These are phyloP conservation scores for Mormyrus proboscirostris DNA, from an alignment of 2,797 vertebrate genomes.

Conservation along the genomic window DNA sequence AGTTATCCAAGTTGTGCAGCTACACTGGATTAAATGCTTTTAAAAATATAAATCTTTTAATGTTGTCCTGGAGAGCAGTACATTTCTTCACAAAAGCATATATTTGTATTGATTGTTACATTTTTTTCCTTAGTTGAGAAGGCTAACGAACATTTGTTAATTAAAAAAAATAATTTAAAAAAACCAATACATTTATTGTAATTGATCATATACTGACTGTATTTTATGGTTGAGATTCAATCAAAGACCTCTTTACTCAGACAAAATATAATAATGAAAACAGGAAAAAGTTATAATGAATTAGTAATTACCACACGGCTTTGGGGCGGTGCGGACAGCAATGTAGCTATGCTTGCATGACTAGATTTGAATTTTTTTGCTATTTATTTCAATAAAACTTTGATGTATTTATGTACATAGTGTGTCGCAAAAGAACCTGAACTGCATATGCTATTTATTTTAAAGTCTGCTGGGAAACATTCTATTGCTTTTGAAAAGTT, in stretches of 20 bases:
- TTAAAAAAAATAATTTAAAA: not conserved
- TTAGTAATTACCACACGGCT: not conserved
- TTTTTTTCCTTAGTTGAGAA: not conserved
- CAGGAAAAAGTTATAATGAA: not conserved
- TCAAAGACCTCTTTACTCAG: not conserved
- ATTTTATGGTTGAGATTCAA: not conserved
- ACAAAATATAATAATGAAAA: conserved; percentile 1
- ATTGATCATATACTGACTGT: not conserved
- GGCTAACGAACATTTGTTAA: not conserved
- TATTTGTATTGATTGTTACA: not conserved
- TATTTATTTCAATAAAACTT: conserved; percentile 20
- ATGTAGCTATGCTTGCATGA: conserved; percentile 19
- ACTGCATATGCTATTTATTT: conserved; percentile 15
- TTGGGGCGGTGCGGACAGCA: not conserved
- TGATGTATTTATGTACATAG: conserved; percentile 14
- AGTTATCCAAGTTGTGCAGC: not conserved
- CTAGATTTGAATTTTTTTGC: not conserved
- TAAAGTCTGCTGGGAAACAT: conserved; percentile 29
- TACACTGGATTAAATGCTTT: not conserved
- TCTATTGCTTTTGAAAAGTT: conserved; percentile 27
- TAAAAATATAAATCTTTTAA: not conserved
- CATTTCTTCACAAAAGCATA: not conserved
- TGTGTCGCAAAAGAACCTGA: not conserved
- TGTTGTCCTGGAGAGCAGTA: not conserved
- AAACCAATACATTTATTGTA: not conserved